Conservation (phyloP, 1,140 invertebrate species). For the Pogonus chalceus region DNA sequence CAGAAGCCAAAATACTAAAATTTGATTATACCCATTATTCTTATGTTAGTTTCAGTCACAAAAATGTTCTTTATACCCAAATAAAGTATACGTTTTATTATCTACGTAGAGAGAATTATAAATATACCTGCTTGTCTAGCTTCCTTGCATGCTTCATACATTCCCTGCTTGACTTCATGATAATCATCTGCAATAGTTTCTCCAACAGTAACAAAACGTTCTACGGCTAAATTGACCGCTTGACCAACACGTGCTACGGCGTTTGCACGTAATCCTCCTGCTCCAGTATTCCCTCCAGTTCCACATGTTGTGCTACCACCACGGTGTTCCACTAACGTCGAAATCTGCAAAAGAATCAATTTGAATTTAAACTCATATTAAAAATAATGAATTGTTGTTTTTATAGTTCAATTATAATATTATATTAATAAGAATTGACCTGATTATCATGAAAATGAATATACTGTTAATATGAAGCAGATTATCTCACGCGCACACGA, state of each 20-base stretch:
- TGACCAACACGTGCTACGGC: conserved; percentile 88
- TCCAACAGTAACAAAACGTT: conserved; percentile 93
- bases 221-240: conserved; percentile 90
- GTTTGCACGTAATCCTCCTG: conserved; percentile 46
- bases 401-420: too few species aligned
- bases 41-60: too few species aligned
- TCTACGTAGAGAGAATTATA: background rate
- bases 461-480: too few species aligned
- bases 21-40: conserved; percentile 9
- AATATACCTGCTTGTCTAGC: conserved; percentile 81
- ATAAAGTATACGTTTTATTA: too few species aligned
- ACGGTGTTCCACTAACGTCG: conserved; percentile 66
- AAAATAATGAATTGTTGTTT: too few species aligned
- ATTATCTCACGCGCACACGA: too few species aligned
- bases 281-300: conserved; percentile 42
- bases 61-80: too few species aligned
- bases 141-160: conserved; percentile 97
- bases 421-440: too few species aligned
- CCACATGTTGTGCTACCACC: conserved; percentile 43
- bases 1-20: conserved; percentile 4
- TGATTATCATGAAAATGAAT: too few species aligned
- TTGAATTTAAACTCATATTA: background rate
- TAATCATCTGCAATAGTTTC: conserved; percentile 98
- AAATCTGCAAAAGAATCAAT: conserved; percentile 60
- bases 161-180: conserved; percentile 89